Evolutionary conservation across 2,888 invertebrate genomes (phyloP), one percentile per base, ranked within the genome.

Genomic region (Pollenia angustigena): DNA sequence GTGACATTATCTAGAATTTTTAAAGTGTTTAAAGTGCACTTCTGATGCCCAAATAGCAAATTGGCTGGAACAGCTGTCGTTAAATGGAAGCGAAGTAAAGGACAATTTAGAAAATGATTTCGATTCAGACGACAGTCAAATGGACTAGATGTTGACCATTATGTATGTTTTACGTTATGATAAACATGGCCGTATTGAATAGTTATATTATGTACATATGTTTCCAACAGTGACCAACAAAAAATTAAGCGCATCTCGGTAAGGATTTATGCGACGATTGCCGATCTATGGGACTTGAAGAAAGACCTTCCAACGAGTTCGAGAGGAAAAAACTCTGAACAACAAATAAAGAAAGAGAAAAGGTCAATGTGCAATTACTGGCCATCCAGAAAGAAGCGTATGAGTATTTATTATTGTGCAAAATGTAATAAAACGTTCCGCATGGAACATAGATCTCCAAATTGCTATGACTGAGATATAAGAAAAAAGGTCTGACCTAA

Each of bases 31-130:
- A 2, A 76, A 64, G 64, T 66, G 42, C 11, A 42, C 76, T 16
- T 58, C 58, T 16, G 46, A 74, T 58, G 12, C 14, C 12, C 64
- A 64, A 52, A 52, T 64, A 42, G n/a, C 23, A 52, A 64, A 76
- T 64, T 85, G 68, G 66, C 18, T 68, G 56, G 74, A 74, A 54
- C 50, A 84, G 78, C 58, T 83, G 6, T 83, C 76, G 69, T 62
- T 83, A 62, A 78, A 84, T 79, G 72, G 62, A 16, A 85, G 68
- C 23, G 84, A 85, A 72, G 32, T 64, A 72, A 48, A 74, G 18
- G 79, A 79, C 18, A 50, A 79, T 80, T 80, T 85, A 78, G 84
- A 66, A 74, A 56, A 66, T 18, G 74, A 85, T 79, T 79, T 85
- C 42, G 74, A 85, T 80, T 80, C 79, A 72, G 84, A 85, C 71